Conservation (phyloP, 2,797 vertebrate genomes). For the Anabacerthia variegaticeps region DNA sequence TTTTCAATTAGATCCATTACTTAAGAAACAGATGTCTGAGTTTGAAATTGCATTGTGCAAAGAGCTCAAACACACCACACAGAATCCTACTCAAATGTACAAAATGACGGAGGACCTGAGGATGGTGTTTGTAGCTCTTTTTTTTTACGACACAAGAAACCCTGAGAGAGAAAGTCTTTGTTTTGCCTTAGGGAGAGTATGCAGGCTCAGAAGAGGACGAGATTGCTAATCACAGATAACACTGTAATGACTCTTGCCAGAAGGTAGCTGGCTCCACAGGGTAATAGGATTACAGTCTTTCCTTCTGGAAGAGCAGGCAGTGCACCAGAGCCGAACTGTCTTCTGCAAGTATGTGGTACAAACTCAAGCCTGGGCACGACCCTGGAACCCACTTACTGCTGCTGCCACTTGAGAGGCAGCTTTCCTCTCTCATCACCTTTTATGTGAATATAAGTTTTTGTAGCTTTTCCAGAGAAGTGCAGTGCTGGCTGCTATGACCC, state of each 20-base stretch:
- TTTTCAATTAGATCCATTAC: conserved; percentile 40
- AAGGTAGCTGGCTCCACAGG: background rate
- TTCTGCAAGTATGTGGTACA: background rate
- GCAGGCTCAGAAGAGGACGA: background rate
- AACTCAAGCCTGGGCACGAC: background rate
- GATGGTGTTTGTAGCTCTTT: background rate
- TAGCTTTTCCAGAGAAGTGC: background rate
- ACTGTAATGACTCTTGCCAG: conserved; percentile 11
- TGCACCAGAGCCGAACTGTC: background rate
- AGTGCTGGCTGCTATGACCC: background rate
- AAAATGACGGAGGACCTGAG: background rate
- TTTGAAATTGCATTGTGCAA: background rate
- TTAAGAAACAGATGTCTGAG: background rate
- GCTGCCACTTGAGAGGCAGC: background rate
- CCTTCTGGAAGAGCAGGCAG: conserved; percentile 16
- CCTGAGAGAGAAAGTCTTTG: background rate
- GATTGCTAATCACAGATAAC: conserved; percentile 36
- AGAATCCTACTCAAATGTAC: background rate
- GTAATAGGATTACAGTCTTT: background rate
- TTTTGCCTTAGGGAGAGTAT: background rate
- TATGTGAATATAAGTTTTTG: fast-evolving
- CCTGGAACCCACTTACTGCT: background rate
- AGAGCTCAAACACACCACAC: background rate
- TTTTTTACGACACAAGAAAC: background rate
- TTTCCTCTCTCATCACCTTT: background rate